Evolutionary conservation across 2,888 invertebrate species (phyloP).

Genomic region (Halictus quadricinctus): DNA sequence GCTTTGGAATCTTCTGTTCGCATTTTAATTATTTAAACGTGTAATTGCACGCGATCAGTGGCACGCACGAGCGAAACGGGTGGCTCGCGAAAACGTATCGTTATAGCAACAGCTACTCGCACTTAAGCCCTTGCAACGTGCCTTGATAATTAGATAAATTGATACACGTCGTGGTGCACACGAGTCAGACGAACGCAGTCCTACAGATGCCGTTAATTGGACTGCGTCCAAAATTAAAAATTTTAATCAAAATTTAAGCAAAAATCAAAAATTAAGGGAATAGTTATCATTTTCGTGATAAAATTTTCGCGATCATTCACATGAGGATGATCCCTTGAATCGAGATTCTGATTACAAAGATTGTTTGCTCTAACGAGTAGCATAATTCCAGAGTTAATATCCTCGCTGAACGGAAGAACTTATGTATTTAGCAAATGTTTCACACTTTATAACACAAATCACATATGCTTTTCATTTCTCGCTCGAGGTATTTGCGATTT

Average conservation of each 20-base stretch:
- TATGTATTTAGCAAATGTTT: not conserved
- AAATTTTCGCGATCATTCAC: too few species aligned
- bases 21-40: conserved; percentile 57
- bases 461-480: not conserved
- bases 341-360: not conserved
- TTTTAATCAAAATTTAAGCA: not conserved
- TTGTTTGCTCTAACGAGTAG: not conserved
- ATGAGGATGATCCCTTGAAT: too few species aligned
- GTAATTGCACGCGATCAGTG: conserved; percentile 44
- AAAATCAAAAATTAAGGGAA: not conserved
- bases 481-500: not conserved
- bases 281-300: too few species aligned
- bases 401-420: not conserved
- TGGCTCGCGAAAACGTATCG: conserved; percentile 57
- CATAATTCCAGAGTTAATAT: not conserved
- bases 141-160: conserved; percentile 60
- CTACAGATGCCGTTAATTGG: conserved; percentile 53
- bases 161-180: conserved; percentile 46
- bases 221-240: conserved; percentile 30
- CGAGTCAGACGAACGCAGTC: conserved; percentile 39
- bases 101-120: conserved; percentile 41
- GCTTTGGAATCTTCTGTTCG: conserved; percentile 29
- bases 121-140: conserved; percentile 40
- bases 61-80: conserved; percentile 36
- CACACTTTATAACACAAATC: not conserved